Base-by-base conservation (phyloP, 2,888 invertebrate species). In the Sacculina carcini region DNA sequence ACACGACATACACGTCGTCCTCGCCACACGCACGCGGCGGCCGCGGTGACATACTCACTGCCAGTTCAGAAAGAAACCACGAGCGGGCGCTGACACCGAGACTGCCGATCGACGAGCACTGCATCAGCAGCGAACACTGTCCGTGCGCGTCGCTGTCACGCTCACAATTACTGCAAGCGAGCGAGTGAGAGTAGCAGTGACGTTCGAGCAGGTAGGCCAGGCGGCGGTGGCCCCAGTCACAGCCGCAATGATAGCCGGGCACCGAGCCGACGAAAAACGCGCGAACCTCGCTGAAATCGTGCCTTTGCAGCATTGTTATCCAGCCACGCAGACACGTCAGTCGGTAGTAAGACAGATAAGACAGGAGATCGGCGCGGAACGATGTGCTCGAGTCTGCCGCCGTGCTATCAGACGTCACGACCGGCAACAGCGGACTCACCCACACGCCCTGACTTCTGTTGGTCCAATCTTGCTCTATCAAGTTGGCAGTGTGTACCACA, bases 361-460 rank as follows among this genome's bases (percentile, higher is more conserved):
- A 68, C 40, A 84, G 65, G 1, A 94, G 67, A 59, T 78, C 76
- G 23, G 69, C 69, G 63, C 86, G 85, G 66, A 94, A 94, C 55
- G 72, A 68, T 0, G 92, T 92, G 0, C 73, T 71, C 23, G 87
- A 84, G 54, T 90, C 89, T 0, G 85, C 87, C 12, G 66, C 65
- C 5, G 63, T 64, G 1, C 68, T 19, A 5, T 14, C 36, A n/a
- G n/a, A n/a, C 52, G 54, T 36, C 21, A 49, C 61, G 39, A 68
- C 69, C 0, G 79, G 77, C 58, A 87, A 78, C 31, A 71, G 63
- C 0, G 87, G 87, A 62, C 89, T 86, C 29, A 92, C 71, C 92
- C 92, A 92, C 10, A 90, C 23, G 75, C 89, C 89, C 66, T 96
- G 92, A 1, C 89, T 86, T 59, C 89, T 76, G 64, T 90, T 82